These are phyloP conservation scores for Chrysolina haemoptera DNA, from an alignment of 2,888 invertebrate genomes.

Conservation along the genomic window DNA sequence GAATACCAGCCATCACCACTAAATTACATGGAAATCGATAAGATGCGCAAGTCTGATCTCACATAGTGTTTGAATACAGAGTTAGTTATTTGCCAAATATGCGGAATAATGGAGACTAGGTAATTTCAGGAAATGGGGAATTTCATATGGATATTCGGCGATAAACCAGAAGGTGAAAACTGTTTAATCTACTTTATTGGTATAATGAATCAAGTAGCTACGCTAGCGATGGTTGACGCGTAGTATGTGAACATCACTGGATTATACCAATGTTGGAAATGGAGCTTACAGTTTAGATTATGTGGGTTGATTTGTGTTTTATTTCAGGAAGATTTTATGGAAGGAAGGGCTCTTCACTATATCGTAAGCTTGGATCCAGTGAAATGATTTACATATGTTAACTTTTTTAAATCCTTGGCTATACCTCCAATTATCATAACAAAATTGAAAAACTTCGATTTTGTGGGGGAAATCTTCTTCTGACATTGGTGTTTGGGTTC, in stretches of 20 bases:
- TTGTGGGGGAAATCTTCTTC: too few species aligned
- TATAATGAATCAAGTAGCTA: neutral
- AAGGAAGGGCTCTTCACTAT: too few species aligned
- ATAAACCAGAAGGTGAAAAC: neutral
- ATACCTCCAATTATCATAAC: too few species aligned
- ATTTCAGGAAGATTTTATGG: too few species aligned
- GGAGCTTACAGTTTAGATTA: neutral
- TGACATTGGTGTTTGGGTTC: too few species aligned
- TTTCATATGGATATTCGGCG: neutral
- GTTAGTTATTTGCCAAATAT: neutral
- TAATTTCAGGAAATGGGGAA: neutral
- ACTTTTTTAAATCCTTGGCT: too few species aligned
- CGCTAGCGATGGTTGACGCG: neutral
- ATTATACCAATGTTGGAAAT: neutral
- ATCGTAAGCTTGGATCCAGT: too few species aligned
- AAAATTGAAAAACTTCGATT: too few species aligned
- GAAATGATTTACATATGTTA: too few species aligned
- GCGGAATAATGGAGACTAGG: neutral
- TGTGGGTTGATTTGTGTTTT: neutral
- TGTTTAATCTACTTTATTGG: neutral
- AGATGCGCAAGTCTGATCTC: conserved; percentile 10
- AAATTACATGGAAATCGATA: conserved; percentile 9
- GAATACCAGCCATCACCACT: neutral
- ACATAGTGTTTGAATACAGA: neutral
- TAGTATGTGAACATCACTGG: neutral